phyloP scores from a whole-genome alignment of 2,113 vertebrate species.

The Halcyon senegalensis region DNA sequence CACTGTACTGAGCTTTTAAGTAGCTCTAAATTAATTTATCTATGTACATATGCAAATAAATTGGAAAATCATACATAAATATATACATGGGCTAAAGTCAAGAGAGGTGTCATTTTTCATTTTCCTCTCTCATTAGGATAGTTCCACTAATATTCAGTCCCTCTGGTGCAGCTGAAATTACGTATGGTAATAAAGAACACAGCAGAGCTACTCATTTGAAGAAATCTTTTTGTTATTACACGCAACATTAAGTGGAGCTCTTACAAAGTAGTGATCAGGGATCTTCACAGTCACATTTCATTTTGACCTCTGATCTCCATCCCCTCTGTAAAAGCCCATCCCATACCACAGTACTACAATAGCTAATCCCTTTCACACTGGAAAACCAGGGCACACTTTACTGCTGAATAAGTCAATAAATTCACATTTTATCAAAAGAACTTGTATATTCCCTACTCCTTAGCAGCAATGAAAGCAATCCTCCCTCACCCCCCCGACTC shows the following conservation, averaged over 20 bases:
- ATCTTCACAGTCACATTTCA: not conserved
- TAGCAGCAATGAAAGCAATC: not conserved
- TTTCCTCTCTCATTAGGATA: not conserved
- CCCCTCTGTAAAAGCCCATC: not conserved
- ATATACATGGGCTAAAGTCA: not conserved
- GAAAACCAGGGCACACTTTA: not conserved
- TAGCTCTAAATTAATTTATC: not conserved
- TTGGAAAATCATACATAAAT: not conserved
- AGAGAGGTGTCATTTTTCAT: not conserved
- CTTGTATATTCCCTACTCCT: not conserved
- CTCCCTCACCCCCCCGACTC: not conserved
- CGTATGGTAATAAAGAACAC: not conserved
- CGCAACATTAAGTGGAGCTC: accelerated
- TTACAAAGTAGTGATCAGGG: not conserved
- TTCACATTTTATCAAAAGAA: not conserved
- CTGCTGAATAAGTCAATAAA: not conserved
- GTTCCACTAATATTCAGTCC: not conserved
- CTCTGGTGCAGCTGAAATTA: not conserved
- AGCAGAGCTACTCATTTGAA: not conserved
- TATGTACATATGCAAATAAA: not conserved
- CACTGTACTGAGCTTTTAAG: not conserved
- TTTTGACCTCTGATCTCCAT: not conserved
- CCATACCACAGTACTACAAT: not conserved
- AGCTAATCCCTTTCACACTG: not conserved
- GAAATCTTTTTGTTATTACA: not conserved